Evolutionary conservation across 1,140 invertebrate genomes (phyloP).

Genomic region (Drosophila ambigua): DNA sequence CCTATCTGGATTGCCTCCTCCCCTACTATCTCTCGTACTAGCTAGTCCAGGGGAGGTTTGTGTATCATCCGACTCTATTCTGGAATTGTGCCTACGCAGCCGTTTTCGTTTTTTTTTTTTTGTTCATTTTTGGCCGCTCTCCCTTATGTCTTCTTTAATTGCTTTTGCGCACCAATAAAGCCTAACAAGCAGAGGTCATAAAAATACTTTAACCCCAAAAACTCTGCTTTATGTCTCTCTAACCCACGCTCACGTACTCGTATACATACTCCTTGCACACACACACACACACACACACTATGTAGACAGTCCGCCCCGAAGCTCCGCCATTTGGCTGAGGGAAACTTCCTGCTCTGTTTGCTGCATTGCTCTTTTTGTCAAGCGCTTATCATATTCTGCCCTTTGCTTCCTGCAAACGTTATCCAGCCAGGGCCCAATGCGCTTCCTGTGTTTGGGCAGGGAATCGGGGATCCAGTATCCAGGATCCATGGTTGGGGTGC

Average conservation of each 20-base stretch:
- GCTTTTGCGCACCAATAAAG: slow-evolving; percentile 64
- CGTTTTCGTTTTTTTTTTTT: slow-evolving; percentile 11
- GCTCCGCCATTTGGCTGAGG: slow-evolving; percentile 9
- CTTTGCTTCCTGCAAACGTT: slow-evolving; percentile 77
- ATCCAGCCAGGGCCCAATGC: slow-evolving; percentile 56
- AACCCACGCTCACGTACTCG: slow-evolving; percentile 1
- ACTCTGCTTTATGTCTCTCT: slow-evolving; percentile 49
- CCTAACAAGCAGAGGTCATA: slow-evolving; percentile 61
- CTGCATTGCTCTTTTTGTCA: slow-evolving; percentile 43
- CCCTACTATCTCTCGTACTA: not conserved
- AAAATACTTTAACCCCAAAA: slow-evolving; percentile 53
- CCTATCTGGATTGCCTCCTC: not conserved
- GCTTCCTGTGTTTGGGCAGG: slow-evolving; percentile 56
- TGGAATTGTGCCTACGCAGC: slow-evolving; percentile 36
- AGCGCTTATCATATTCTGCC: slow-evolving; percentile 69
- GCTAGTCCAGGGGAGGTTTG: slow-evolving; percentile 3
- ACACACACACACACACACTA: not conserved
- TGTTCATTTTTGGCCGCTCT: slow-evolving; percentile 7
- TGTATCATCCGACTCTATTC: slow-evolving; percentile 20
- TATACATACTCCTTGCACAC: not conserved
- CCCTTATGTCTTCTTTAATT: slow-evolving; percentile 61
- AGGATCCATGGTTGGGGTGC: not conserved
- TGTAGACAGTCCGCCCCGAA: not conserved
- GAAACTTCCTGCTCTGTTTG: slow-evolving; percentile 35
- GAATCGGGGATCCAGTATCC: not conserved